Base-by-base conservation (phyloP, 2,888 invertebrate species). In the Polydrusus pterygomalis region DNA sequence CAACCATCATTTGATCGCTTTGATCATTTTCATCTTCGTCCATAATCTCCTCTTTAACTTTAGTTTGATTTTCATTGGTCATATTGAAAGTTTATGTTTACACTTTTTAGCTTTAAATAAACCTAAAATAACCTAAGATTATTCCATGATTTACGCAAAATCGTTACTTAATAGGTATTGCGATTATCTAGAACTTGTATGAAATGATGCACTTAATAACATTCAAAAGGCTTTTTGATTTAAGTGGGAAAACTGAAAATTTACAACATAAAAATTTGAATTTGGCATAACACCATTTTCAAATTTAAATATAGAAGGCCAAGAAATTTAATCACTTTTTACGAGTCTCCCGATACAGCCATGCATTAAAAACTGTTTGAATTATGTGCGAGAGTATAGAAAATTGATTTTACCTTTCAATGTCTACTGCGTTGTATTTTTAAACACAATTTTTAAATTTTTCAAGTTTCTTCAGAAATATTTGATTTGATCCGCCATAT, bases 401-500 rank as follows among this genome's bases (percentile, higher is more conserved):
- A 65, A 11, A 56, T 43, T 69, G 47, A 54, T 71, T 68, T 73
- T 70, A 67, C 64, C 71, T 64, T 47, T 7, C 47, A 17, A 17
- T 43, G 76, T 77, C 75, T 75, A 80, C 65, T 64, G 30, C 62
- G 70, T 58, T 62, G 63, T 76, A 73, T 49, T 77, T 75, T 74
- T 70, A 63, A 76, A 45, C 65, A 54, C 47, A 70, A 67, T 75
- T 77, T 70, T 73, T 17, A 51, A 69, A 71, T 51, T 65, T 70
- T 67, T 70, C 67, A 74, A 76, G 74, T 77, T 81, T 85, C 85
- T 86, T 83, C 74, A 80, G 79, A 79, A 87, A 84, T 76, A 77
- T 80, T 79, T 81, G 74, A 82, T 92, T 92, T 93, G 54, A 63
- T 77, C 93, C 92, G 93, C 93, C 93, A 94, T 94, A 89, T 93